Evolutionary conservation across 2,797 vertebrate species (phyloP), one percentile per base, ranked within the genome.

Genomic region (Tragelaphus eurycerus): DNA sequence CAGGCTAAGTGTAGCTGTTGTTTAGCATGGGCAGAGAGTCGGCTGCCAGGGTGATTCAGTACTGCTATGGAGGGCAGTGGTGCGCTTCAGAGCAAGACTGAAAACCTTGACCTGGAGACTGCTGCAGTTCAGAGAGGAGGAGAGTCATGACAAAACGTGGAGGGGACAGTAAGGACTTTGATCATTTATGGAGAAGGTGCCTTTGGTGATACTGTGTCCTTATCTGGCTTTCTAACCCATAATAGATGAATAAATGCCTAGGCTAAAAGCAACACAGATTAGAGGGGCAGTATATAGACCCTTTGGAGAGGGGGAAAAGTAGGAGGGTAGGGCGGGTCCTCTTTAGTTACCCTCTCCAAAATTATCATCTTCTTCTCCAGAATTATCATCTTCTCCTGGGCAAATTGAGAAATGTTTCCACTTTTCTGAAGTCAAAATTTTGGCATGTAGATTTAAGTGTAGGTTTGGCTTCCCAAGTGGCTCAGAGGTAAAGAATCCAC

Each of bases 1-100:
- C 59, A 46, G 64, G 17, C 29, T 89, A 7, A 74, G 64, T 97
- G 97, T 97, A 94, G 84, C 90, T 93, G 9, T 62, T 17, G 25
- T 52, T 52, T 34, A 55, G 87, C 27, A 23, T 34, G 43, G 31
- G 76, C 76, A 94, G 94, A 89, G n/a, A 86, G 12, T 0, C 1
- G 48, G 76, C 34, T 29, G 12, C 29, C n/a, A 25, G 29, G 52
- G 31, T 10, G 4, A 71, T 4, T 50, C 34, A 3, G 17, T 16
- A 50, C 31, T n/a, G 1, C 16, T 7, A 2, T 9, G 12, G 46
- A 83, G 21, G 38, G 7, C 64, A 5, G 1, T 13, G 13, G 15
- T 55, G 13, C 6, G 92, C 48, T 34, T 9, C 12, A n/a, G 19
- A 55, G 34, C 12, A 60, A 82, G 78, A 50, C 31, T 59, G 7